Conservation (phyloP, 2,888 invertebrate genomes). For the Drymonia ruficornis region DNA sequence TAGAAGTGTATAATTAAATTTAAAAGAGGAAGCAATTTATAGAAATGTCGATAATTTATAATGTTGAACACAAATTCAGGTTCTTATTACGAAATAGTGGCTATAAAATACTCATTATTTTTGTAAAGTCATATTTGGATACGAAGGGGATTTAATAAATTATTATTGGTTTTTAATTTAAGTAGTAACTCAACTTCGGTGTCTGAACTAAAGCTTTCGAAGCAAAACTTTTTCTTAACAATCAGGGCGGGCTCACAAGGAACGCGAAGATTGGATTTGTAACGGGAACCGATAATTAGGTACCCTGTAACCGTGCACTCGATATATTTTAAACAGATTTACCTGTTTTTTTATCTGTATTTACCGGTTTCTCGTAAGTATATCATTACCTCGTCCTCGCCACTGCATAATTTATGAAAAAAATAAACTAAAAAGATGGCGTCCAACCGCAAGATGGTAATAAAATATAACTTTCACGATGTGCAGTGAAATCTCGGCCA, state of each 20-base stretch:
- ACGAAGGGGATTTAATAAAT: no score
- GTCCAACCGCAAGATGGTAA: constrained; percentile 9
- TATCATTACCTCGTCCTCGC: constrained; percentile 7
- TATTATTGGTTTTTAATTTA: no score
- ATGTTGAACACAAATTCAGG: no score
- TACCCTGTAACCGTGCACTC: constrained; percentile 3
- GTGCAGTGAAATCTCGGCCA: constrained; percentile 24
- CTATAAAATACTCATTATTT: no score
- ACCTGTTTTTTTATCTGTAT: neutral
- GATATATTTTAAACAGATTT: constrained; percentile 5
- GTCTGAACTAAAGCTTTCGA: neutral
- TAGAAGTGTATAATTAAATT: no score
- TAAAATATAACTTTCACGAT: constrained; percentile 26
- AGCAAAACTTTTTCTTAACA: constrained; percentile 11
- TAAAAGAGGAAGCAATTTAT: no score
- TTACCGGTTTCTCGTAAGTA: neutral
- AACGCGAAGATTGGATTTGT: neutral
- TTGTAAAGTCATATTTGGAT: no score
- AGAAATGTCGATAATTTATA: no score
- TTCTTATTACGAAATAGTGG: no score
- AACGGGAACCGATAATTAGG: constrained; percentile 12
- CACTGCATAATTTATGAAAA: constrained; percentile 11
- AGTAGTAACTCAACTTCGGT: no score
- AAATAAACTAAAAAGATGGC: constrained; percentile 15
- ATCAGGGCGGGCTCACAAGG: neutral